phyloP scores from a whole-genome alignment of 2,113 vertebrate species.

The Paratilapia polleni region DNA sequence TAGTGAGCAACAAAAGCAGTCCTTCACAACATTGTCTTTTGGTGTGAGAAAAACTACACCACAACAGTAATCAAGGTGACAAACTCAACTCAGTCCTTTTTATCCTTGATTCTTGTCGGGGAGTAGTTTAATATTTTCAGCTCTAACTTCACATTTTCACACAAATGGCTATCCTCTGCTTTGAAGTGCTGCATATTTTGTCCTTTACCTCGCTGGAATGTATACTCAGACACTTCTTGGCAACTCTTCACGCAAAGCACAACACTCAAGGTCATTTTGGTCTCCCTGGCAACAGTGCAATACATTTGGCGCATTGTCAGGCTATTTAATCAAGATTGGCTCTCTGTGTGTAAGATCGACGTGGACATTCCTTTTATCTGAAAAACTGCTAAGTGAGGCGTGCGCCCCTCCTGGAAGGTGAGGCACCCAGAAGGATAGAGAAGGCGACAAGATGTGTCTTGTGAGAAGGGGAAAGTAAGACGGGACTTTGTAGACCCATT shows the following conservation, averaged over 20 bases:
- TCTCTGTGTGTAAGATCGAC: conserved; percentile 61
- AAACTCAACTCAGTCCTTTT: conserved; percentile 6
- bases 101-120: background rate
- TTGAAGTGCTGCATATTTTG: conserved; percentile 63
- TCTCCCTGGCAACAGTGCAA: conserved; percentile 77
- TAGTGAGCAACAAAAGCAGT: conserved; percentile 3
- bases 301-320: conserved; percentile 74
- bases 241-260: conserved; percentile 56
- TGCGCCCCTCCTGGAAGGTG: conserved; percentile 49
- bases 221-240: conserved; percentile 58
- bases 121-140: conserved; percentile 29
- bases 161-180: conserved; percentile 52
- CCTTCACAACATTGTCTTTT: background rate
- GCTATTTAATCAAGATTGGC: conserved; percentile 74
- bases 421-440: conserved; percentile 16
- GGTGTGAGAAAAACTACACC: background rate
- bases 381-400: conserved; percentile 69
- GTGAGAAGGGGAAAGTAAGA: conserved; percentile 26
- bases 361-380: conserved; percentile 69
- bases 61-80: conserved; percentile 7
- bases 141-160: conserved; percentile 28
- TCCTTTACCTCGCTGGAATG: conserved; percentile 40
- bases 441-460: conserved; percentile 14
- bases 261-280: conserved; percentile 74
- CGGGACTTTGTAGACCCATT: conserved; percentile 10